Evolutionary conservation across 2,113 vertebrate species (phyloP).

Genomic region (Lates calcarifer): DNA sequence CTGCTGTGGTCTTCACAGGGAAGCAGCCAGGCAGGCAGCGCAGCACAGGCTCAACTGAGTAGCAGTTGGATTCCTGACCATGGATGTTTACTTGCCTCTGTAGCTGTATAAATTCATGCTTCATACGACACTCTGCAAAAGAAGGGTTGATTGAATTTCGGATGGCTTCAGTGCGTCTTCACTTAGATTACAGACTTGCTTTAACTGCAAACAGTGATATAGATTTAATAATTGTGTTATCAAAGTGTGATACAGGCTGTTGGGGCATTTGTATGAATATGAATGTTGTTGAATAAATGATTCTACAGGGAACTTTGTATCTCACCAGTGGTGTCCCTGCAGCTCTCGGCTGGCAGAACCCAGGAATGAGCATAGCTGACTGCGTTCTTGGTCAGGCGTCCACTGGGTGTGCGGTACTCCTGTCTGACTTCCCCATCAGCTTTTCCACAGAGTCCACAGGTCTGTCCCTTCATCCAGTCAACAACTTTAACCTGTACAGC

Average conservation of each 20-base stretch:
- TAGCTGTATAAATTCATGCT: slow-evolving; percentile 76
- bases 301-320: background rate
- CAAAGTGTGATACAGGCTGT: background rate
- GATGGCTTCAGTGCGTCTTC: background rate
- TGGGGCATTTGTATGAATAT: background rate
- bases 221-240: background rate
- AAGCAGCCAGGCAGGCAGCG: slow-evolving; percentile 81
- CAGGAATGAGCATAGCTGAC: slow-evolving; percentile 86
- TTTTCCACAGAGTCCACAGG: slow-evolving; percentile 87
- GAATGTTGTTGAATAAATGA: background rate
- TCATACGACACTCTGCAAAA: slow-evolving; percentile 82
- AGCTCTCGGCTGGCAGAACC: slow-evolving; percentile 83
- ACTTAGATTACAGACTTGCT: background rate
- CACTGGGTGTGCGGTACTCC: slow-evolving; percentile 83
- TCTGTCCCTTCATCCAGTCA: slow-evolving; percentile 88
- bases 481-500: slow-evolving; percentile 81
- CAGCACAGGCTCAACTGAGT: slow-evolving; percentile 84
- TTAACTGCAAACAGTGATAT: background rate
- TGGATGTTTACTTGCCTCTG: slow-evolving; percentile 73
- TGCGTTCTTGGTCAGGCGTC: slow-evolving; percentile 76
- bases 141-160: background rate
- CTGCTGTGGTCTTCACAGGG: slow-evolving; percentile 57
- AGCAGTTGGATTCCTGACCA: slow-evolving; percentile 79
- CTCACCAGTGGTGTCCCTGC: slow-evolving; percentile 70
- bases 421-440: slow-evolving; percentile 84